Conservation (phyloP, 1,140 invertebrate genomes). For the Drosophila burlai region DNA sequence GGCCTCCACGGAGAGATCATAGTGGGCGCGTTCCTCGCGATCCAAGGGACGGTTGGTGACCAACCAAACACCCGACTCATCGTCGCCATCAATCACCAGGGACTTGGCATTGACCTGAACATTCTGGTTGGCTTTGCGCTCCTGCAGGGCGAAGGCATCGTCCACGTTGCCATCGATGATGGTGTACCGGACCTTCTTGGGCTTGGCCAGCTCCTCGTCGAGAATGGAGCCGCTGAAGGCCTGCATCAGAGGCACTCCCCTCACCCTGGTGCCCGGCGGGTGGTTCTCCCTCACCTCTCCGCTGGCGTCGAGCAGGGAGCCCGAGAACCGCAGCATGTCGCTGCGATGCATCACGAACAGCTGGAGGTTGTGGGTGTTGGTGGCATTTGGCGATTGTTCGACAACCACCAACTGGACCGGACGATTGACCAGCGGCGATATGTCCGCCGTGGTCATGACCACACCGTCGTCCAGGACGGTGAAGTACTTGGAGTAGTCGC, state of each 20-base stretch:
- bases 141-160: constrained; percentile 89
- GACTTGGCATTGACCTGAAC: constrained; percentile 87
- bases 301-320: constrained; percentile 86
- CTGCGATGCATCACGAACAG: constrained; percentile 92
- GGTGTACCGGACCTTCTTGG: constrained; percentile 90
- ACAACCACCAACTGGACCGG: constrained; percentile 92
- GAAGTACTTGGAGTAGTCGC: constrained; percentile 92
- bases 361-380: constrained; percentile 92
- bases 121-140: constrained; percentile 86
- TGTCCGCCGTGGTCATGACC: constrained; percentile 94
- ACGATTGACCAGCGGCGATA: constrained; percentile 91
- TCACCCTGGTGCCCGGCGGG: constrained; percentile 89
- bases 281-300: constrained; percentile 92
- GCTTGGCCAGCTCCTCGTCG: constrained; percentile 85
- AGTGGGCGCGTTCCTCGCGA: constrained; percentile 89
- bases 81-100: constrained; percentile 78
- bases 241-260: constrained; percentile 88
- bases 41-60: constrained; percentile 91
- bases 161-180: constrained; percentile 91
- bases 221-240: constrained; percentile 85
- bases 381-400: constrained; percentile 92
- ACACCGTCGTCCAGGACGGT: constrained; percentile 94
- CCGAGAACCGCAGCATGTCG: constrained; percentile 92
- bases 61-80: constrained; percentile 88
- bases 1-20: constrained; percentile 91